These are phyloP conservation scores for Orchestia grillus DNA, from an alignment of 1,140 invertebrate genomes.

Conservation along the genomic window DNA sequence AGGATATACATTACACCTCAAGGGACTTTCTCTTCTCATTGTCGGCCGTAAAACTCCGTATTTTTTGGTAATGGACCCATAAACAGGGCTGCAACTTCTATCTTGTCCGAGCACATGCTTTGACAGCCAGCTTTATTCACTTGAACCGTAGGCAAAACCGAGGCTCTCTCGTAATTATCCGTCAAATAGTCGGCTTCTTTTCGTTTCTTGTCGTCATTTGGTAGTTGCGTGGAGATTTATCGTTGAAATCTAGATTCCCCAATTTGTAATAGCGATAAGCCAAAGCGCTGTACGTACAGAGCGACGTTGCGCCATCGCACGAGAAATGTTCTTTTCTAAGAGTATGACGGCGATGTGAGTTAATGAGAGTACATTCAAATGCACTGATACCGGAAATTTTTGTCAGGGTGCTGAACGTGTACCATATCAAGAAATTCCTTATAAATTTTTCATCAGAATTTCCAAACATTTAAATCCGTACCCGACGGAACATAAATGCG, in stretches of 20 bases:
- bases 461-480: background rate
- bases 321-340: background rate
- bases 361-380: background rate
- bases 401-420: background rate
- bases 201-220: background rate
- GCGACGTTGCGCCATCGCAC: background rate
- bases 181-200: background rate
- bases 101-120: background rate
- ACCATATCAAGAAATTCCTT: background rate
- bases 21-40: constrained; percentile 7
- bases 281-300: background rate
- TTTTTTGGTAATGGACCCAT: background rate
- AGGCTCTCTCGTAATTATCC: background rate
- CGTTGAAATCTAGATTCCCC: background rate
- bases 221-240: too few species aligned
- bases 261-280: background rate
- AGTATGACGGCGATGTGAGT: background rate
- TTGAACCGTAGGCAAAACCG: background rate
- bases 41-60: background rate
- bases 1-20: background rate
- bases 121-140: background rate
- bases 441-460: background rate
- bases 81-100: background rate
- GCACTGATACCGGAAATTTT: background rate
- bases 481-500: background rate